Evolutionary conservation across 2,797 vertebrate species (phyloP).

Genomic region (Ceryle rudis): DNA sequence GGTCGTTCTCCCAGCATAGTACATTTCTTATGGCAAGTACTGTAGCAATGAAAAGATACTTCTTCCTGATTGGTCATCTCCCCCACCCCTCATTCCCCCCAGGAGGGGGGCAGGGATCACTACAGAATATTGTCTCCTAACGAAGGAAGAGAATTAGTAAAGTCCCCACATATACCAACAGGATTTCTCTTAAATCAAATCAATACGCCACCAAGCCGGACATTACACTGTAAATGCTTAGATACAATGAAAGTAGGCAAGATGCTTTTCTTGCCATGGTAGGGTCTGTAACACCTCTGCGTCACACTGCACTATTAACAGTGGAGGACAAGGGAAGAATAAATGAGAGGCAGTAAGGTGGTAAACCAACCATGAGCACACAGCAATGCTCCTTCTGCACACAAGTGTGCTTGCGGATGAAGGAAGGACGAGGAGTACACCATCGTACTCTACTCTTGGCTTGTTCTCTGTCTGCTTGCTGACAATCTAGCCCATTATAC

Average conservation of each 20-base stretch:
- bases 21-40: neutral
- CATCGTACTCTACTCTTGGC: neutral
- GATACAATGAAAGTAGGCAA: neutral
- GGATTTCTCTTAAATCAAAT: neutral
- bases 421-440: neutral
- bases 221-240: neutral
- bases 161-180: neutral
- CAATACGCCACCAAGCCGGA: neutral
- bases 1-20: neutral
- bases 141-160: neutral
- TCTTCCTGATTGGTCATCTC: neutral
- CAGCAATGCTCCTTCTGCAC: neutral
- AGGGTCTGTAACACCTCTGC: neutral
- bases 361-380: neutral
- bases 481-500: neutral
- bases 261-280: neutral
- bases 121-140: neutral
- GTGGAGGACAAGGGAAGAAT: neutral
- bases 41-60: neutral
- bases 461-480: neutral
- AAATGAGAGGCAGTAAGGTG: neutral
- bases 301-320: neutral
- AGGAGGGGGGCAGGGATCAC: too few species aligned
- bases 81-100: too few species aligned
- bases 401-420: neutral